phyloP scores from a whole-genome alignment of 2,888 invertebrate species.

The Caenorhabditis sulstoni region DNA sequence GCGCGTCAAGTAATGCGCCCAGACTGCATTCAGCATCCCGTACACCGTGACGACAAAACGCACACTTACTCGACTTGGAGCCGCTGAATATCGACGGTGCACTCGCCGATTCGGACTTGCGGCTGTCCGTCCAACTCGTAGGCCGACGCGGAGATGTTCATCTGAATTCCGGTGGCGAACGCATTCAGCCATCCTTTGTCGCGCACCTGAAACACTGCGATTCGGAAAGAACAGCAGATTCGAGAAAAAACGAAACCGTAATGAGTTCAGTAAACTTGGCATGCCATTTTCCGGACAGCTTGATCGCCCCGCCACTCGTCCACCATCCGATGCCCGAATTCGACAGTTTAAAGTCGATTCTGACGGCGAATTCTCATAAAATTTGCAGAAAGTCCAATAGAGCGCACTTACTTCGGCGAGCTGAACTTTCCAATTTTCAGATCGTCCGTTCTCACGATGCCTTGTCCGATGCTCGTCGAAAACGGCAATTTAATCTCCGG shows the following conservation, averaged over 20 bases:
- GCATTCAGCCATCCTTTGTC: slow-evolving; percentile 73
- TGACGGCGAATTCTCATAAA: no score
- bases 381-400: not conserved
- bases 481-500: slow-evolving; percentile 73
- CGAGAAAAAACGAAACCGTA: slow-evolving; percentile 41
- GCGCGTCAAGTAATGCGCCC: not conserved
- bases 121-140: slow-evolving; percentile 69
- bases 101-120: slow-evolving; percentile 67
- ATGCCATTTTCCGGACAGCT: slow-evolving; percentile 72
- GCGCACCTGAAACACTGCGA: slow-evolving; percentile 58
- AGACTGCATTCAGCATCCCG: not conserved
- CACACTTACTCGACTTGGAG: slow-evolving; percentile 63
- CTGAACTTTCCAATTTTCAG: slow-evolving; percentile 71
- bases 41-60: not conserved
- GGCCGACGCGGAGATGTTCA: slow-evolving; percentile 65
- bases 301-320: slow-evolving; percentile 70
- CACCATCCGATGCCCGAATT: slow-evolving; percentile 68
- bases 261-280: slow-evolving; percentile 70
- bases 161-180: slow-evolving; percentile 68
- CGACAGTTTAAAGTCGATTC: slow-evolving; percentile 59
- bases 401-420: slow-evolving; percentile 64
- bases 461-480: slow-evolving; percentile 67
- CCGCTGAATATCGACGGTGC: slow-evolving; percentile 63
- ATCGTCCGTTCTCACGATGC: slow-evolving; percentile 66
- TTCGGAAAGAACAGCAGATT: not conserved